phyloP scores from a whole-genome alignment of 2,888 invertebrate genomes.

The Druceiella hillmani region DNA sequence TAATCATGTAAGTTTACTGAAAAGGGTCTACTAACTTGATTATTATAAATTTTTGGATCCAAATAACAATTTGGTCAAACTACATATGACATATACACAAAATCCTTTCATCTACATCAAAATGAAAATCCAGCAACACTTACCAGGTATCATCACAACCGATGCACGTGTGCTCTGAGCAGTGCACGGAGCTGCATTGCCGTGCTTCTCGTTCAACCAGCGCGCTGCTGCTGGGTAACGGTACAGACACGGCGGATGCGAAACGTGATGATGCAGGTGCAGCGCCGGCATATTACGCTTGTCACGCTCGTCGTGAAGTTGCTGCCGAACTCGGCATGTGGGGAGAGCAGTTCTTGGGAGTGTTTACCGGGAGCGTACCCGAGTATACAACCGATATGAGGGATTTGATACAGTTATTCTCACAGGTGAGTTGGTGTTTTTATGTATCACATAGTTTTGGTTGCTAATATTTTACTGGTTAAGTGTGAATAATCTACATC shows the following conservation, averaged over 20 bases:
- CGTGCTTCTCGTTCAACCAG: conserved; percentile 40
- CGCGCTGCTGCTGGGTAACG: conserved; percentile 29
- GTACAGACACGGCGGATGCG: conserved; percentile 35
- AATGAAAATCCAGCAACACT: too few species aligned
- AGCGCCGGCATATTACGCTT: conserved; percentile 32
- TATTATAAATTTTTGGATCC: too few species aligned
- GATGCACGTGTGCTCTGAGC: conserved; percentile 40
- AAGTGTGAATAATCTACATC: too few species aligned
- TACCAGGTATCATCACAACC: conserved; percentile 12
- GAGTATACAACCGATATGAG: conserved; percentile 47
- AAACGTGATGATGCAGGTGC: conserved; percentile 29
- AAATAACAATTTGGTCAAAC: too few species aligned
- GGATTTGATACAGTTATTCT: conserved; percentile 58
- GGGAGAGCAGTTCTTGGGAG: conserved; percentile 35
- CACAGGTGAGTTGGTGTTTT: conserved; percentile 32
- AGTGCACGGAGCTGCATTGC: conserved; percentile 50
- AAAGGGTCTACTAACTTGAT: too few species aligned
- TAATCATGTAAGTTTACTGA: too few species aligned
- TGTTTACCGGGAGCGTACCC: conserved; percentile 34
- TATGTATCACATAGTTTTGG: too few species aligned
- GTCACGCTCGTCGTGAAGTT: conserved; percentile 38
- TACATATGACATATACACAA: too few species aligned
- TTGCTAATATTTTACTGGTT: too few species aligned
- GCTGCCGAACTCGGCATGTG: conserved; percentile 32
- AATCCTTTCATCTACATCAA: too few species aligned